Percentiles rank a stretch among this genome's conserved stretches.
These are phyloP conservation scores for Drosophila tropicalis DNA, from an alignment of 1,140 invertebrate species.

Conservation along the genomic window DNA sequence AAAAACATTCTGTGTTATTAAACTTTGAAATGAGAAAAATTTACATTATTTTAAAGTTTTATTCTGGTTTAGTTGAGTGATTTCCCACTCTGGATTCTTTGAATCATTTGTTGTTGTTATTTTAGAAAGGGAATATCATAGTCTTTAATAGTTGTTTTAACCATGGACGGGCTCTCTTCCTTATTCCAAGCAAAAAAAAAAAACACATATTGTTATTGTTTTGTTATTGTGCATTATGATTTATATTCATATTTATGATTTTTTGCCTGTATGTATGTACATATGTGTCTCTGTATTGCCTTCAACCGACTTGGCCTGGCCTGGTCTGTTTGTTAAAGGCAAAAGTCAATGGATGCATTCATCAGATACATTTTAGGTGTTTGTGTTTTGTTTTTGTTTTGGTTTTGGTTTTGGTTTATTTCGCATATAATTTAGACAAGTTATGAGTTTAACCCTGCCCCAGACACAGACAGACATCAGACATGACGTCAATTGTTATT, in stretches of 20 bases:
- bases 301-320: constrained; percentile 20
- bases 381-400: constrained; percentile 22
- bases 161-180: background rate
- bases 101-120: too few species aligned
- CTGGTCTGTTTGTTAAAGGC: background rate
- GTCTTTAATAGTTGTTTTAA: background rate
- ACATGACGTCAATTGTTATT: constrained; percentile 48
- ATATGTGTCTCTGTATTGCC: constrained; percentile 35
- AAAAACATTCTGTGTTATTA: too few species aligned
- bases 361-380: constrained; percentile 43
- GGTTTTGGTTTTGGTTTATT: constrained; percentile 26
- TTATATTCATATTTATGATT: constrained; percentile 15
- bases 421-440: constrained; percentile 12
- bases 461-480: constrained; percentile 5
- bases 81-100: too few species aligned
- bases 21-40: too few species aligned
- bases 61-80: too few species aligned
- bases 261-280: background rate
- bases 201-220: constrained; percentile 6
- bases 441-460: constrained; percentile 19
- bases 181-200: background rate
- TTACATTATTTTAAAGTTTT: too few species aligned
- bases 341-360: constrained; percentile 70
- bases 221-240: constrained; percentile 39
- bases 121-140: background rate